Percentiles rank a stretch among this genome's conserved stretches.
Evolutionary conservation across 2,797 vertebrate species (phyloP).

Genomic region (Chaunax sp.): DNA sequence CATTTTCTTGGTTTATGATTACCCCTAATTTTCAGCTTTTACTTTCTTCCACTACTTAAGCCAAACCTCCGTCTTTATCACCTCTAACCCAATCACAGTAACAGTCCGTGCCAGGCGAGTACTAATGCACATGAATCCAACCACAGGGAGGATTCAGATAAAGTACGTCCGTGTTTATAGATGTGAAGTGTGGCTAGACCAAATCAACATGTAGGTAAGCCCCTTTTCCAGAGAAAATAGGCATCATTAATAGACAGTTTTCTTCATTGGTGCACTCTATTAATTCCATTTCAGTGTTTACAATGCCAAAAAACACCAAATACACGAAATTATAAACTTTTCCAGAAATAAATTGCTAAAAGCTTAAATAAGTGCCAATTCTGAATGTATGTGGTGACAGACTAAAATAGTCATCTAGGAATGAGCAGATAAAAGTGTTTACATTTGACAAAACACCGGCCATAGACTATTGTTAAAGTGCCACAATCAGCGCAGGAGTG

Average conservation of each 20-base stretch:
- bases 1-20: constrained; percentile 55
- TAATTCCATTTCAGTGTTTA: constrained; percentile 42
- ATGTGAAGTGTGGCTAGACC: constrained; percentile 31
- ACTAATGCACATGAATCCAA: constrained; percentile 49
- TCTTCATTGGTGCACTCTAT: constrained; percentile 6
- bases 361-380: constrained; percentile 72
- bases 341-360: constrained; percentile 26
- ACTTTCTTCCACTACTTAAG: constrained; percentile 65
- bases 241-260: constrained; percentile 23
- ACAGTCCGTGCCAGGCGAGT: constrained; percentile 60
- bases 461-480: constrained; percentile 66
- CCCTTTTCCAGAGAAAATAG: constrained; percentile 17
- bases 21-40: constrained; percentile 61
- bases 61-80: constrained; percentile 66
- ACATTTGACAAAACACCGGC: constrained; percentile 66
- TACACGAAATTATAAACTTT: constrained; percentile 23
- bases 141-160: constrained; percentile 44
- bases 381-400: constrained; percentile 65
- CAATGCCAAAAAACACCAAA: constrained; percentile 50
- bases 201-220: constrained; percentile 24
- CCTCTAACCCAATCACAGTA: constrained; percentile 60
- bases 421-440: constrained; percentile 63
- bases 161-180: constrained; percentile 41
- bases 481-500: constrained; percentile 64
- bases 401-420: constrained; percentile 38